phyloP scores from a whole-genome alignment of 2,113 vertebrate genomes.

The Hyaena hyaena region DNA sequence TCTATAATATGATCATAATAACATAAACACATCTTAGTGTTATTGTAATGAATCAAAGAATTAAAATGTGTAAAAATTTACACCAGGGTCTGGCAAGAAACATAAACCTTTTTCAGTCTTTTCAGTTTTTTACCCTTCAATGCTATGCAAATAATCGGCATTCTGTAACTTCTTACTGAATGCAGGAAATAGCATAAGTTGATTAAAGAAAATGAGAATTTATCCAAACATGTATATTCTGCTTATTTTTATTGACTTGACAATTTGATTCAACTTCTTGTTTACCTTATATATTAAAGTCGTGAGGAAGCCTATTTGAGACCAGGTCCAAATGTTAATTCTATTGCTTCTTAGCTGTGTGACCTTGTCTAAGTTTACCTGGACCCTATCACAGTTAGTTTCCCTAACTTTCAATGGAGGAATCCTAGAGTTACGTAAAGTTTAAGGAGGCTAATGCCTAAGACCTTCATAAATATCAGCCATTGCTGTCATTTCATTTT shows the following conservation, averaged over 20 bases:
- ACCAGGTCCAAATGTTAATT: neutral
- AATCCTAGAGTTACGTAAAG: neutral
- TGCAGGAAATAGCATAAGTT: neutral
- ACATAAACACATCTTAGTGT: neutral
- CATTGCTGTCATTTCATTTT: neutral
- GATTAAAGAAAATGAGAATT: slow-evolving; percentile 18
- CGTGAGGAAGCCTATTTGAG: neutral
- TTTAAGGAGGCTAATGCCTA: neutral
- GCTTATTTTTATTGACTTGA: neutral
- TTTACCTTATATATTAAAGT: neutral
- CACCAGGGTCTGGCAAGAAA: neutral
- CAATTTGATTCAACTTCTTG: neutral
- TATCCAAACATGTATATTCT: neutral
- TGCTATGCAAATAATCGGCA: neutral
- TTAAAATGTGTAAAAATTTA: neutral
- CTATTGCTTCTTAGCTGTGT: neutral
- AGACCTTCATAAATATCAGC: neutral
- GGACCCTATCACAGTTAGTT: neutral
- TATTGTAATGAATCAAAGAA: neutral
- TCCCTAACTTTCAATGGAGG: neutral
- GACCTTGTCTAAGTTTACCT: neutral
- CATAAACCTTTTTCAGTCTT: neutral
- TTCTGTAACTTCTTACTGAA: neutral
- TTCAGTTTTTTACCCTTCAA: neutral
- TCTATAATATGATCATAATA: neutral